A percentile compares a stretch with the other conserved stretches of the same genome.
These are phyloP conservation scores for Harpalus rubripes DNA, from an alignment of 2,888 invertebrate genomes.

Conservation along the genomic window DNA sequence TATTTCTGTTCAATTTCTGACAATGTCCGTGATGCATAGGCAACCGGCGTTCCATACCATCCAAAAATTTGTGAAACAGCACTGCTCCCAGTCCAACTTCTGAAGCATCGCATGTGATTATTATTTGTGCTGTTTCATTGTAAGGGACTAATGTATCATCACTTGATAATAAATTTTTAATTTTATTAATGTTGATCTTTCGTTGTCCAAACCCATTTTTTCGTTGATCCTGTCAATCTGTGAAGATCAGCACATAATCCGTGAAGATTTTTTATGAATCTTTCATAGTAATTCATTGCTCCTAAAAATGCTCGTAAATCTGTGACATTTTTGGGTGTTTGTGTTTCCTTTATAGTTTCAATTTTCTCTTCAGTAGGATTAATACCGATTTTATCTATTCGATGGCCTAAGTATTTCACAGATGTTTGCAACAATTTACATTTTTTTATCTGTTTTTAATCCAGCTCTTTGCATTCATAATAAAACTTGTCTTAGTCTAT, in stretches of 20 bases:
- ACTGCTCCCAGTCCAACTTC: too few relatives aligned
- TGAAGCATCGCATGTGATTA: slow-evolving; percentile 74
- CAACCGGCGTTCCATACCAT: too few relatives aligned
- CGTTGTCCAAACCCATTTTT: neutral
- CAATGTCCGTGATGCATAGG: slow-evolving; percentile 41
- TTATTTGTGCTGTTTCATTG: neutral
- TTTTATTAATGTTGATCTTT: too few relatives aligned
- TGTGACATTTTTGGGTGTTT: neutral
- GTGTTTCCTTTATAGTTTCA: neutral
- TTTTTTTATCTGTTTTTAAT: slow-evolving; percentile 59
- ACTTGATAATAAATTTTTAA: neutral
- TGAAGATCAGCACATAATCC: slow-evolving; percentile 9
- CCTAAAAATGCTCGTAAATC: slow-evolving; percentile 9
- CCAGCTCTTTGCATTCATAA: slow-evolving; percentile 66
- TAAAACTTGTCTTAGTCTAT: neutral
- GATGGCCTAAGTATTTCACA: slow-evolving; percentile 15
- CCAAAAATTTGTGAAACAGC: too few relatives aligned
- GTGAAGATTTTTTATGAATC: slow-evolving; percentile 6
- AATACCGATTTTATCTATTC: neutral
- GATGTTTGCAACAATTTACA: neutral
- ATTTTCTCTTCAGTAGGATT: too few relatives aligned
- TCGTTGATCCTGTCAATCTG: neutral
- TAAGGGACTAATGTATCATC: neutral
- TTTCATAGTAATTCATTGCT: too few relatives aligned
- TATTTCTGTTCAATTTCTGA: slow-evolving; percentile 66